Evolutionary conservation across 37 sponge, comb jelly and placozoan species (phyloP).

Genomic region (Chondrilla cf. caribensis): DNA sequence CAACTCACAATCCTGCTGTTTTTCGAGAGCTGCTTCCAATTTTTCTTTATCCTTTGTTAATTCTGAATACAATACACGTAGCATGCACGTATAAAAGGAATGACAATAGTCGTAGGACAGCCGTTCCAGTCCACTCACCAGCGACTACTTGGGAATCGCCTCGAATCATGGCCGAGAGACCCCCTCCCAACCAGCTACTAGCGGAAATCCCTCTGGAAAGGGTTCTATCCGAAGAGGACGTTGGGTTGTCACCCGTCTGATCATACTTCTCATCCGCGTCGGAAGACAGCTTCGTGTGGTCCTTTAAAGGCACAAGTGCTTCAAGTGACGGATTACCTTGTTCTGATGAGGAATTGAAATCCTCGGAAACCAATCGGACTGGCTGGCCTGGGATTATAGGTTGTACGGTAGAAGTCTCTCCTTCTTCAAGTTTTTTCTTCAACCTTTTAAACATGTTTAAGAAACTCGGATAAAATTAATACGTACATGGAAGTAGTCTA

Average conservation of each 20-base stretch:
- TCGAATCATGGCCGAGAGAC: not conserved
- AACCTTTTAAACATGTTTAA: conserved; percentile 6
- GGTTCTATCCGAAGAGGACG: not conserved
- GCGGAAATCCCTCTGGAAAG: not conserved
- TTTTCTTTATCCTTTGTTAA: conserved; percentile 3
- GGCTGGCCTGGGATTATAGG: not conserved
- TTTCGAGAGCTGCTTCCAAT: conserved; percentile 3
- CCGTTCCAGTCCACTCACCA: not conserved
- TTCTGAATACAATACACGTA: not conserved
- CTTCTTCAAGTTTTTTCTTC: conserved; percentile 21
- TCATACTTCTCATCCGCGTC: not conserved
- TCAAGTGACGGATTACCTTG: too few species aligned
- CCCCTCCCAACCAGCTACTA: not conserved
- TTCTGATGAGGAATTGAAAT: not conserved
- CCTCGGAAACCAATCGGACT: conserved; percentile 8
- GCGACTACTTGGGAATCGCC: not conserved
- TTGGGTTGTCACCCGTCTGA: not conserved
- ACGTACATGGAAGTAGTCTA: not conserved
- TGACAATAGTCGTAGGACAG: not conserved
- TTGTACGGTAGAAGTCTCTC: not conserved
- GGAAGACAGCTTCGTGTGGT: too few species aligned
- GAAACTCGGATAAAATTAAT: not conserved
- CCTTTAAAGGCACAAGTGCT: too few species aligned
- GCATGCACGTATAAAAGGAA: not conserved
- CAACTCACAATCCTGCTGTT: conserved; percentile 17